Evolutionary conservation across 2,113 vertebrate genomes (phyloP).

Genomic region (Myiozetetes cayanensis): DNA sequence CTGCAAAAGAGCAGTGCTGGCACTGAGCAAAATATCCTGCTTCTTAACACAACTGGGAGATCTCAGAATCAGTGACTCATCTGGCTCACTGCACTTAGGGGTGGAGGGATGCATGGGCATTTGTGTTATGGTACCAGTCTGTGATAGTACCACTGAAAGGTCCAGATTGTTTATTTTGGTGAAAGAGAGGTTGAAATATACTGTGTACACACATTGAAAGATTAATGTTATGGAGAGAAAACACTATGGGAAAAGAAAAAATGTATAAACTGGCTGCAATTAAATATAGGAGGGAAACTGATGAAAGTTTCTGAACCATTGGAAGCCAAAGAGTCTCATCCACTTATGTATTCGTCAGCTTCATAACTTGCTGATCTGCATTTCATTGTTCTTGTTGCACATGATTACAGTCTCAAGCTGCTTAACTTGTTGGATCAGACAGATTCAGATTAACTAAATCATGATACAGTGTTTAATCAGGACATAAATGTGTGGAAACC

Average conservation of each 20-base stretch:
- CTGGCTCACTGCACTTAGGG: not conserved
- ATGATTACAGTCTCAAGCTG: not conserved
- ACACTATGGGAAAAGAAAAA: not conserved
- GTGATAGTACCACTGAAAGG: not conserved
- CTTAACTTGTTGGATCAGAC: slow-evolving; percentile 41
- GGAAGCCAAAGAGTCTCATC: not conserved
- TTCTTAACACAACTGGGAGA: not conserved
- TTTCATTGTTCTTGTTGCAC: slow-evolving; percentile 3
- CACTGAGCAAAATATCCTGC: not conserved
- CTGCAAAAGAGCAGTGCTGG: not conserved
- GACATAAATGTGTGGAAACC: not conserved
- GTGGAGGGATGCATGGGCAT: not conserved
- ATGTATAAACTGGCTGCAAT: not conserved
- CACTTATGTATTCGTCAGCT: not conserved
- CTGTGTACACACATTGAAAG: not conserved
- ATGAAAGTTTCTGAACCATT: not conserved
- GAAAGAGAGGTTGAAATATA: not conserved
- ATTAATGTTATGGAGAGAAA: not conserved
- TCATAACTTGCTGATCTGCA: slow-evolving; percentile 14
- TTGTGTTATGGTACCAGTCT: not conserved
- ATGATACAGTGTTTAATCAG: slow-evolving; percentile 14
- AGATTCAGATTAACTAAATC: slow-evolving; percentile 11
- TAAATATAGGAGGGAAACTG: not conserved
- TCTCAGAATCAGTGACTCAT: not conserved
- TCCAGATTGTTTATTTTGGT: not conserved